phyloP scores from a whole-genome alignment of 2,888 invertebrate species.

The Ophion costatus region DNA sequence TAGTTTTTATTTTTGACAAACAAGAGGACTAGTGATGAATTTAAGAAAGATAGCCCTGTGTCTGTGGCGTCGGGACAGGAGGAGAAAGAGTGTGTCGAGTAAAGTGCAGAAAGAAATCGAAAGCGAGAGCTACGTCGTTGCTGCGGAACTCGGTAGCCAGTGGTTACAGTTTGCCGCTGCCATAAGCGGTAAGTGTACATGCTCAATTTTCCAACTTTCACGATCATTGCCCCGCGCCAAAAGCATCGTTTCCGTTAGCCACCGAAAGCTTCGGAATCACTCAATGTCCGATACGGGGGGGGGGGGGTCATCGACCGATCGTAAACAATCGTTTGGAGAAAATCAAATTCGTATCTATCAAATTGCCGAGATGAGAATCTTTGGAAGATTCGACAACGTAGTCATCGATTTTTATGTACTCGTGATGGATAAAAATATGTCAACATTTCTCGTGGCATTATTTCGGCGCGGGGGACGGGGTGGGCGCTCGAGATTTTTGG shows the following conservation, averaged over 20 bases:
- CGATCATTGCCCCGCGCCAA: conserved; percentile 48
- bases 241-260: neutral
- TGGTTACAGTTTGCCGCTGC: conserved; percentile 75
- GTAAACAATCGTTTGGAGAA: neutral
- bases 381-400: neutral
- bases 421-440: neutral
- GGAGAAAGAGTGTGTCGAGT: conserved; percentile 53
- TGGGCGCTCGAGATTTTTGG: too few relatives aligned
- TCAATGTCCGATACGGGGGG: too few relatives aligned
- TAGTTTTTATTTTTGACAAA: neutral
- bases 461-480: too few relatives aligned
- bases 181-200: conserved; percentile 71
- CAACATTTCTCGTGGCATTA: too few relatives aligned
- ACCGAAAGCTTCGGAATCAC: neutral
- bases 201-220: conserved; percentile 11
- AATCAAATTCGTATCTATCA: neutral
- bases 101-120: conserved; percentile 66
- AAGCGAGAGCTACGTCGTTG: conserved; percentile 68
- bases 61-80: conserved; percentile 56
- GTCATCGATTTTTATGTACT: neutral
- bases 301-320: neutral
- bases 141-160: conserved; percentile 69
- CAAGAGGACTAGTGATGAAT: conserved; percentile 51
- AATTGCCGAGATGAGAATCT: neutral
- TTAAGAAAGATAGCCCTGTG: conserved; percentile 64